Percentiles rank a stretch among this genome's conserved stretches.
Evolutionary conservation across 1,140 invertebrate genomes (phyloP).

Genomic region (Rhopalosiphum maidis): DNA sequence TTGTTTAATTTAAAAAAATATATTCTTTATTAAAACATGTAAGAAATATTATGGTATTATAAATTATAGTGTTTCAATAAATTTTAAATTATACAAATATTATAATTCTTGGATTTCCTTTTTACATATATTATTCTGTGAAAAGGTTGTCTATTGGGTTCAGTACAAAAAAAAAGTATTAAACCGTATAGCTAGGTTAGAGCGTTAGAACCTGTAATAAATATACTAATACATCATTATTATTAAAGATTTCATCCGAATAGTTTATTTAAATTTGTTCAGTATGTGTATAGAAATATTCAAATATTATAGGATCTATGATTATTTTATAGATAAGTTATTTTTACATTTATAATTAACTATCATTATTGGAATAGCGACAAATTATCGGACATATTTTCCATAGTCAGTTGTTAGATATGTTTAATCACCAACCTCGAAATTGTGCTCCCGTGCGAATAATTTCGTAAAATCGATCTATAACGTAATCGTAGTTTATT

Average conservation of each 20-base stretch:
- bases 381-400: not conserved
- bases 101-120: not conserved
- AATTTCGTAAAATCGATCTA: no score
- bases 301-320: not conserved
- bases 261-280: not conserved
- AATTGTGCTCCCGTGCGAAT: no score
- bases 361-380: not conserved
- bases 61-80: not conserved
- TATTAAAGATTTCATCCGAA: not conserved
- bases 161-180: not conserved
- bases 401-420: no score
- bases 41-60: not conserved
- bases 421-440: no score
- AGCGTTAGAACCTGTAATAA: no score
- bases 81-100: conserved; percentile 1
- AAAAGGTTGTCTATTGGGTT: not conserved
- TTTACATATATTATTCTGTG: not conserved
- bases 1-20: no score
- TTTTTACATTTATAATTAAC: not conserved
- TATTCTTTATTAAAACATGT: not conserved
- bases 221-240: not conserved
- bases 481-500: no score
- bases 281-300: not conserved
- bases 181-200: not conserved
- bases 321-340: no score